Base-by-base conservation (phyloP, 2,888 invertebrate genomes). In the Caenorhabditis zanzibari region DNA sequence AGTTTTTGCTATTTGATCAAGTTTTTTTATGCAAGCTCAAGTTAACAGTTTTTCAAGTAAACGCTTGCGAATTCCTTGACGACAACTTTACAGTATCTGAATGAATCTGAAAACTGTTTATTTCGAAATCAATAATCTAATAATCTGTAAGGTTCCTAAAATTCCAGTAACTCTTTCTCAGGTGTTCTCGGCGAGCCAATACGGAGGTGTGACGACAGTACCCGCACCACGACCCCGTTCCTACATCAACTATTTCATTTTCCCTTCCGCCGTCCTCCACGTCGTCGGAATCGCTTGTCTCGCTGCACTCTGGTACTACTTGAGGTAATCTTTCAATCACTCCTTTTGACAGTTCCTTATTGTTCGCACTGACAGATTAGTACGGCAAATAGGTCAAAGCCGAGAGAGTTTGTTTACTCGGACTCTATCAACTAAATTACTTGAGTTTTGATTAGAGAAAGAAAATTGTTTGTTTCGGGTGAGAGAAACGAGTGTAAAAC, bases 231-330 rank as follows among this genome's bases (percentile, higher is more conserved):
- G 84, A 49, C 87, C 86, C 26, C 85, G 86, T 47, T 68, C 77
- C 73, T 85, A 82, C 38, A 88, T 92, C 82, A 92, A 92, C 85
- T 92, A 90, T 83, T 92, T 93, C 86, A 90, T 93, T 61, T 89
- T 93, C 73, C 92, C 93, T 38, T 92, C 93, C 10, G 93, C 93
- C 84, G 87, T 93, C 35, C 88, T 93, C 24, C 93, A 93, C 84
- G 82, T 93, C 38, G 88, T 93, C 47, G 92, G 93, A 19, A 88
- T 93, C 16, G 92, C 92, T 24, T 93, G 92, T 85, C 90, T 93
- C 44, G 91, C 93, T 77, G 92, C 93, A 10, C 87, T 93, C 16
- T 93, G 93, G 90, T 93, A 93, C 85, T 93, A 93, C 86, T 89
- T 93, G 73, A 92, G 93, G 93, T 93, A 76, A 79, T 66, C 66